Evolutionary conservation across 2,888 invertebrate genomes (phyloP).

Genomic region (Pomacea canaliculata): DNA sequence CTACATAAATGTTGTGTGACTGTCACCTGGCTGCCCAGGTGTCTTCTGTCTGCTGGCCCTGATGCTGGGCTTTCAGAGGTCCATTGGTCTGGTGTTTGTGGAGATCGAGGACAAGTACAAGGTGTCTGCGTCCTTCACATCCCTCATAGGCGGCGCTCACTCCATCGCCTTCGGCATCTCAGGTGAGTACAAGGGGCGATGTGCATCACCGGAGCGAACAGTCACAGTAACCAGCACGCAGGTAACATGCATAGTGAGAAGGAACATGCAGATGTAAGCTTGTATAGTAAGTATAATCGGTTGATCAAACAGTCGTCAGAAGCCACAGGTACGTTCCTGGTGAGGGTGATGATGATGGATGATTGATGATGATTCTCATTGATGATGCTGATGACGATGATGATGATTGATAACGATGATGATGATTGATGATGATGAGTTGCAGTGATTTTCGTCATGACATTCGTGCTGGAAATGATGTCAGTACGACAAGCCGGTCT

Average conservation of each 20-base stretch:
- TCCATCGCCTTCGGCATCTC: too few relatives aligned
- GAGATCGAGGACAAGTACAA: background rate
- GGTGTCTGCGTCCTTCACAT: background rate
- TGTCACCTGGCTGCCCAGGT: background rate
- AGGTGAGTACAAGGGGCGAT: too few relatives aligned
- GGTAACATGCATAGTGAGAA: too few relatives aligned
- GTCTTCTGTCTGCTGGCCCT: background rate
- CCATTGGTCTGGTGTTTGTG: background rate
- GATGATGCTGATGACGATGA: background rate
- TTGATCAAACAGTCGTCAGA: too few relatives aligned
- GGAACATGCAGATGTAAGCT: too few relatives aligned
- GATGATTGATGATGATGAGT: background rate
- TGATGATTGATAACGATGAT: too few relatives aligned
- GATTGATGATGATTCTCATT: background rate
- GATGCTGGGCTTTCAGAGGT: background rate
- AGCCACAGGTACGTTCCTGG: too few relatives aligned
- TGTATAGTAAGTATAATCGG: too few relatives aligned
- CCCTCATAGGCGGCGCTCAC: background rate
- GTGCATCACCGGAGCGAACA: too few relatives aligned
- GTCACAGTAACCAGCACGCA: too few relatives aligned
- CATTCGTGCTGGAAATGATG: background rate
- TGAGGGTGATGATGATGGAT: too few relatives aligned
- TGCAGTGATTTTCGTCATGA: constrained; percentile 11
- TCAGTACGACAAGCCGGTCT: background rate
- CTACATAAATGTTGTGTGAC: background rate